Percentiles rank a stretch among this genome's conserved stretches.
Conservation (phyloP, 2,888 invertebrate species). For the Tillus elongatus region DNA sequence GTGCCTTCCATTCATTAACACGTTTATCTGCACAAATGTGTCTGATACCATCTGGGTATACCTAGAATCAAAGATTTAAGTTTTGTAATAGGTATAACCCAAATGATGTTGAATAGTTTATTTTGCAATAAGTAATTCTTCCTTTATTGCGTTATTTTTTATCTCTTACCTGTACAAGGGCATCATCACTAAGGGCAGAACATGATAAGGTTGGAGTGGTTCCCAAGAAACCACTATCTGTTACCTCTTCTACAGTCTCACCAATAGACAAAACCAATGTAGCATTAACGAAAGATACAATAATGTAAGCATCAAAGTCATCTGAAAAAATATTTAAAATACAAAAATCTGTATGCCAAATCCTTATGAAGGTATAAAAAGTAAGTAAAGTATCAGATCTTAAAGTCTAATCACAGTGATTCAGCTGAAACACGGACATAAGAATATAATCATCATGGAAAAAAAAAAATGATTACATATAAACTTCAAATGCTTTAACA, state of each 20-base stretch:
- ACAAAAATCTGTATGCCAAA: slow-evolving; percentile 2
- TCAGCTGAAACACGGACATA: slow-evolving; percentile 42
- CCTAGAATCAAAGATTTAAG: slow-evolving; percentile 42
- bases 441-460: slow-evolving; percentile 32
- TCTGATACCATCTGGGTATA: slow-evolving; percentile 97
- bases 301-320: slow-evolving; percentile 98
- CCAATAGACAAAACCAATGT: slow-evolving; percentile 98
- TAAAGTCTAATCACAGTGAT: slow-evolving; percentile 27
- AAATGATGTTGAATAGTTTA: too few relatives aligned
- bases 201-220: slow-evolving; percentile 98
- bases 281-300: slow-evolving; percentile 98
- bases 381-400: not conserved
- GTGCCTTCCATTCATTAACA: slow-evolving; percentile 99
- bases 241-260: slow-evolving; percentile 99
- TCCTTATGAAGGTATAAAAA: not conserved
- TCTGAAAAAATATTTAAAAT: slow-evolving; percentile 58
- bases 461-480: too few relatives aligned
- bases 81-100: too few relatives aligned
- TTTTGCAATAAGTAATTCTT: too few relatives aligned
- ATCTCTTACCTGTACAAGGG: slow-evolving; percentile 93
- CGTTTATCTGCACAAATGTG: slow-evolving; percentile 97
- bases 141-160: too few relatives aligned
- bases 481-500: too few relatives aligned
- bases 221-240: slow-evolving; percentile 97
- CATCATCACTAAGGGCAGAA: slow-evolving; percentile 94